These are phyloP conservation scores for Amphiprion ocellaris DNA, from an alignment of 2,113 vertebrate species.

Conservation along the genomic window DNA sequence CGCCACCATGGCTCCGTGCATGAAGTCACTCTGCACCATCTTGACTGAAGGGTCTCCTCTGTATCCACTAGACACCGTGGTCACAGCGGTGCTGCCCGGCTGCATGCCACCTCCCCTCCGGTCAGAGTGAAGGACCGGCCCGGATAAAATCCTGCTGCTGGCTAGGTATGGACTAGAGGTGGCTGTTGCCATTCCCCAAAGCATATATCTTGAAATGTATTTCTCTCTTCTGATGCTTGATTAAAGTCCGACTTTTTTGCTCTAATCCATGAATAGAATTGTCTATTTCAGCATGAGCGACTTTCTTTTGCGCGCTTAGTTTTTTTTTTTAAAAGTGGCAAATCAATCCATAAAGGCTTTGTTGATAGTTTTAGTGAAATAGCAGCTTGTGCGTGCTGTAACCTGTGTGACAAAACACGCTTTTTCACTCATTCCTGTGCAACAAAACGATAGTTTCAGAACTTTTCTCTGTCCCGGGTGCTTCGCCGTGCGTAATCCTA, in stretches of 20 bases:
- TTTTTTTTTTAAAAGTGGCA: neutral
- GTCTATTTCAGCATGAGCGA: conserved; percentile 6
- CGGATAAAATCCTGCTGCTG: conserved; percentile 90
- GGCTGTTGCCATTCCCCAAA: conserved; percentile 91
- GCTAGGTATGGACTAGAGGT: conserved; percentile 93
- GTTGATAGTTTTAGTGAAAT: neutral
- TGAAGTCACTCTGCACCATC: conserved; percentile 97
- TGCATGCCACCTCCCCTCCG: conserved; percentile 90
- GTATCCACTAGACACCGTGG: conserved; percentile 90
- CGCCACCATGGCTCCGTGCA: conserved; percentile 94
- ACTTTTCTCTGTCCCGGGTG: conserved; percentile 66
- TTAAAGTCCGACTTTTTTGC: conserved; percentile 53
- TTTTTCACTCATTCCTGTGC: conserved; percentile 26
- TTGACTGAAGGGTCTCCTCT: conserved; percentile 90
- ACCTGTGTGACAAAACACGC: neutral
- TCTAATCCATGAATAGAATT: conserved; percentile 78
- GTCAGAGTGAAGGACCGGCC: conserved; percentile 91
- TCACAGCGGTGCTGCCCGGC: conserved; percentile 88
- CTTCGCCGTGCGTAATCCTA: conserved; percentile 66
- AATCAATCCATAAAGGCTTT: conserved; percentile 48
- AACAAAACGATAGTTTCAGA: conserved; percentile 57
- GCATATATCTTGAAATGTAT: conserved; percentile 70
- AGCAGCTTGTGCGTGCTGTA: neutral
- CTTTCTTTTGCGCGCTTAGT: neutral
- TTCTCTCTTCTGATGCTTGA: conserved; percentile 56